Percentiles rank a stretch among this genome's conserved stretches.
These are phyloP conservation scores for Phyllotreta cruciferae DNA, from an alignment of 2,888 invertebrate genomes.

Conservation along the genomic window DNA sequence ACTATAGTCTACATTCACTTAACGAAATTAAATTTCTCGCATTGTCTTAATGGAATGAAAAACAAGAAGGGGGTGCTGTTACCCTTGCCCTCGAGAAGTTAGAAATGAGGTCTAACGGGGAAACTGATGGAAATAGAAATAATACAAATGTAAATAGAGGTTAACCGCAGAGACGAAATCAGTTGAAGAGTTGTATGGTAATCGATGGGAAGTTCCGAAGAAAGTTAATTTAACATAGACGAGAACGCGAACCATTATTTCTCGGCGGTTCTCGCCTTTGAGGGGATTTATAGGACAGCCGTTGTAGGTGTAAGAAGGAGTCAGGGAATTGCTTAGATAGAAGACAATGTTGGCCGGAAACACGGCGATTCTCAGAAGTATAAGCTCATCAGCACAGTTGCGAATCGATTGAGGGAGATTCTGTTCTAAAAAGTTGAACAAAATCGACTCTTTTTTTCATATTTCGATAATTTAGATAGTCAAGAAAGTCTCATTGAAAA, in stretches of 20 bases:
- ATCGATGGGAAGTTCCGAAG: conserved; percentile 7
- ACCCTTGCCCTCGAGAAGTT: conserved; percentile 4
- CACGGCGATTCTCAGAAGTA: neutral
- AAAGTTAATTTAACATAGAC: conserved; percentile 9
- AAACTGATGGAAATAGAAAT: conserved; percentile 12
- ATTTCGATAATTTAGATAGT: no score
- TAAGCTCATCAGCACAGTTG: no score
- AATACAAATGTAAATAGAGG: conserved; percentile 17
- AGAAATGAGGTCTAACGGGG: conserved; percentile 3
- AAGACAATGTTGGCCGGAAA: conserved; percentile 9
- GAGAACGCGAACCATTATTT: conserved; percentile 13
- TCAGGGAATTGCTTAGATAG: conserved; percentile 6
- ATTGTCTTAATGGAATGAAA: conserved; percentile 11
- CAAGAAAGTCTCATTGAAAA: no score
- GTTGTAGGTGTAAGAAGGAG: conserved; percentile 1
- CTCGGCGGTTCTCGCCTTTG: conserved; percentile 11
- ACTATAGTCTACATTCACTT: conserved; percentile 8
- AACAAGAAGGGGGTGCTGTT: neutral
- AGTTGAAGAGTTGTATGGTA: conserved; percentile 10
- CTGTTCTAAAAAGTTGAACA: no score
- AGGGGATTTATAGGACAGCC: conserved; percentile 9
- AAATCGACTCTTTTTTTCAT: no score
- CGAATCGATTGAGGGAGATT: no score
- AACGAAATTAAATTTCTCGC: conserved; percentile 10
- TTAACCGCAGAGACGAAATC: conserved; percentile 9